Percentiles rank a stretch among this genome's conserved stretches.
These are phyloP conservation scores for Actinemys pallida DNA, from an alignment of 2,113 vertebrate species.

Conservation along the genomic window DNA sequence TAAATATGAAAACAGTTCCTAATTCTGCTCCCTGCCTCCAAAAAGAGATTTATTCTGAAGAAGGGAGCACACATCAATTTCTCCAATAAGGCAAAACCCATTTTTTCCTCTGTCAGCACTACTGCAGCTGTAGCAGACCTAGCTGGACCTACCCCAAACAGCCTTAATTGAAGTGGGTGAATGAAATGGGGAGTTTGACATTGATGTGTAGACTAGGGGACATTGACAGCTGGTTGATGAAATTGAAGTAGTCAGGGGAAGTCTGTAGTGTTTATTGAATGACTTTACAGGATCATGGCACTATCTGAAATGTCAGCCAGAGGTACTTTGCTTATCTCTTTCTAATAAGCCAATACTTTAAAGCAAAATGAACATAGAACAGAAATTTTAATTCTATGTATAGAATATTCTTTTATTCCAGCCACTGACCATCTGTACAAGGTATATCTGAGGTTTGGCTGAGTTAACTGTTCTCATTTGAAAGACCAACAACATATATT, in stretches of 20 bases:
- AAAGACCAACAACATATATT: background rate
- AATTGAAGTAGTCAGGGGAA: background rate
- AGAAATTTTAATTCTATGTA: background rate
- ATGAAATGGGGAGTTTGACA: background rate
- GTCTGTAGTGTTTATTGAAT: background rate
- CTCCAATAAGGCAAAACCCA: background rate
- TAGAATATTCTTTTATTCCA: background rate
- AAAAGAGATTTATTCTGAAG: background rate
- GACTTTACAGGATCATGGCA: background rate
- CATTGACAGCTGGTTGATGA: background rate
- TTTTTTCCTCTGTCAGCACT: background rate
- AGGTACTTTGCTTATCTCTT: background rate
- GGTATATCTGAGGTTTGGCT: background rate
- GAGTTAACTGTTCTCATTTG: background rate
- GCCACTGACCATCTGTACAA: background rate
- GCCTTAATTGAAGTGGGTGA: background rate
- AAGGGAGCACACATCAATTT: background rate
- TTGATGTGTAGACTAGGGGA: background rate
- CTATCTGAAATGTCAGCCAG: background rate
- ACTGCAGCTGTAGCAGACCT: background rate
- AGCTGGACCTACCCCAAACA: background rate
- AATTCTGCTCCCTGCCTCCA: rapidly evolving
- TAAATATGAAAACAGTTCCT: background rate
- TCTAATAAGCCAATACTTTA: background rate
- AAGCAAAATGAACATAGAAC: background rate